Base-by-base conservation (phyloP, 2,797 vertebrate genomes). In the Onychomys torridus region DNA sequence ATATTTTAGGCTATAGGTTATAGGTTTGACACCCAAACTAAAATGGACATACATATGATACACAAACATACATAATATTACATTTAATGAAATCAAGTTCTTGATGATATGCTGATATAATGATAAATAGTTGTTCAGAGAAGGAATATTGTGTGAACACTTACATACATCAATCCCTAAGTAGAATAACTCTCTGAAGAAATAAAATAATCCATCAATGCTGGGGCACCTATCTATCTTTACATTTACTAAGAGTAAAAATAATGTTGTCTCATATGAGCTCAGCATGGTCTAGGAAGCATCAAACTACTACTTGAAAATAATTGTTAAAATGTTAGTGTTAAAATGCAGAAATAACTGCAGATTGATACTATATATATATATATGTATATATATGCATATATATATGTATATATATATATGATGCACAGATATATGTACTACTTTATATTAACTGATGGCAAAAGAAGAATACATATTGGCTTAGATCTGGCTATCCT, bases 11-110 rank as follows among this genome's bases (percentile, higher is more conserved):
- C 6, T 21, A 0, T 61, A 93, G 4, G n/a, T 98, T 94, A 97
- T 86, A 98, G 34, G 67, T 96, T 86, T 95, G 89, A 96, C 0
- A 96, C 32, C 87, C 61, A 94, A 98, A 92, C 14, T 43, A 97
- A 96, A 97, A 65, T 43, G 6, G 52, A 96, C n/a, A n/a, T n/a
- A n/a, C n/a, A n/a, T n/a, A n/a, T n/a, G n/a, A n/a, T n/a, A n/a
- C n/a, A 3, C 65, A 96, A 96, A 96, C 32, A 79, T 34, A 81
- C 0, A 21, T 94, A 91, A 34, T 89, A 14, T 97, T 93, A 88
- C 16, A 95, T 67, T 96, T 91, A 95, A 96, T 94, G 86, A 91
- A 77, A 90, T 52, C 27, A 81, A 27, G 52, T 25, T 87, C 49
- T 94, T 95, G 71, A 61, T 61, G 85, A 59, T 79, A 84, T 57